Evolutionary conservation across 2,113 vertebrate species (phyloP), one percentile per base, ranked within the genome.

Genomic region (Corythornis vintsioides): DNA sequence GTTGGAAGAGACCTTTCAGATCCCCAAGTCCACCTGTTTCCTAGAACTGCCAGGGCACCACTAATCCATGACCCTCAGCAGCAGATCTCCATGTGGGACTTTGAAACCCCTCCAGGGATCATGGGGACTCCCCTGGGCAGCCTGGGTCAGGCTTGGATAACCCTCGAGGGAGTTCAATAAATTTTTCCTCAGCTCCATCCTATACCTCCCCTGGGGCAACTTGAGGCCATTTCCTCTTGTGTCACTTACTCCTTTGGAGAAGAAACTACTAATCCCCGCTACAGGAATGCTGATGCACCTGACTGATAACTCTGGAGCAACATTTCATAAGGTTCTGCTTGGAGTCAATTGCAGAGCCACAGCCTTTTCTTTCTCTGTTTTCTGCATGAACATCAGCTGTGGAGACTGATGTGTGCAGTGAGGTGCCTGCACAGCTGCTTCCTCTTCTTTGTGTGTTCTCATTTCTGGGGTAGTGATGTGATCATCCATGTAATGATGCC

Each of bases 401-500:
- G 17, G n/a, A 52, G 6, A 19, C 26, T 24, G 40, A 11, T 0
- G 0, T 31, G 21, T 15, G 29, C 31, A 8, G 14, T 40, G 45
- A 22, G 28, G 20, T 40, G 11, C 15, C 43, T 25, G 22, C 40
- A 11, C 8, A 25, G 10, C 50, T 66, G 15, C n/a, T 42, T 48
- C 28, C 50, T 24, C 0, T 0, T 18, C 50, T 28, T 24, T 6
- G 3, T 35, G 7, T 3, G 8, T 40, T 85, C 64, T 15, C 2
- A 0, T 5, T 76, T 35, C n/a, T 66, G 21, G 4, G 31, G 31
- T 42, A 73, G 42, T 0, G 5, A 18, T 17, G 42, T 0, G 5
- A 18, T 17, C 15, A 2, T 48, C 15, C 45, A 3, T 0, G 1
- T n/a, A 7, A 40, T 2, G 13, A 16, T 24, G 25, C 21, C 59